Evolutionary conservation across 2,113 vertebrate genomes (phyloP), one percentile per base, ranked within the genome.

Genomic region (Macheiramphus alcinus): DNA sequence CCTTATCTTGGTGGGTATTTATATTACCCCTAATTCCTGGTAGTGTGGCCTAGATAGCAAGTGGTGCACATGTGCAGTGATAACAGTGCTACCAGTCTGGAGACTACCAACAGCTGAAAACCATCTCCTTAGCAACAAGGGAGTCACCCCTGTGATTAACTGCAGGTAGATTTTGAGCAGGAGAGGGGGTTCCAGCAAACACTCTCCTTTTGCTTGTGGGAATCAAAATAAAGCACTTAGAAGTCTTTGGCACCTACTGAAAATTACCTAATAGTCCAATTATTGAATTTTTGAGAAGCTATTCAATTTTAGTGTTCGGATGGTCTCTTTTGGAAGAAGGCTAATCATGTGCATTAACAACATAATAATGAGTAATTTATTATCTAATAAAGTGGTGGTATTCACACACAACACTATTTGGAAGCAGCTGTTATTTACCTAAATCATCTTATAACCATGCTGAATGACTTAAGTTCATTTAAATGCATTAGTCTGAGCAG

Each of bases 341-440:
- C 50, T 95, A 67, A 45, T 94, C 13, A 11, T 82, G 20, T 94
- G 34, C 85, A 75, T 78, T 94, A 93, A 29, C 22, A 95, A 83
- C 43, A 58, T 42, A 73, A 82, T 83, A 83, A 94, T 80, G 71
- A 94, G 63, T 85, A 88, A 66, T 89, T 91, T 82, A 58, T 89
- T 89, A 73, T 75, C 61, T 75, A 85, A 72, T 72, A 80, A 72
- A 93, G 59, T 66, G 66, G 66, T 53, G 6, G 2, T 81, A 71
- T 83, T 96, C 89, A 67, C 15, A 36, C 27, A 80, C 11, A 90
- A 50, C 15, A 29, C 14, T 62, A 58, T 63, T 91, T 70, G 23
- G 71, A 85, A 85, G 67, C 86, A 92, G 84, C 84, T 96, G 87
- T 92, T 94, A 63, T 92, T 92, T 97, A 94, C 75, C 70, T 93